phyloP scores from a whole-genome alignment of 2,888 invertebrate genomes.

The Coleophora flavipennella region DNA sequence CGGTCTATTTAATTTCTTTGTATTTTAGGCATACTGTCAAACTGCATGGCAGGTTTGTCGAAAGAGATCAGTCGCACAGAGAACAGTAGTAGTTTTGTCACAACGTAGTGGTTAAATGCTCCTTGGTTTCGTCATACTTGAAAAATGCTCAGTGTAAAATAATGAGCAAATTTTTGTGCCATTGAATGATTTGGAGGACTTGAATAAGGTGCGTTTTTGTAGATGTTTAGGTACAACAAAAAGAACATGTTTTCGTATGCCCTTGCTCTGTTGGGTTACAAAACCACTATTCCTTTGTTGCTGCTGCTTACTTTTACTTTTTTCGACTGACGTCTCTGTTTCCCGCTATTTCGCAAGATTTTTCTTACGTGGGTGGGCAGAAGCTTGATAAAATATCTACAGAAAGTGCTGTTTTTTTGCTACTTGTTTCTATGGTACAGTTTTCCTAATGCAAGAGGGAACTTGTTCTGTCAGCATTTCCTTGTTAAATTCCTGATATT shows the following conservation, averaged over 20 bases:
- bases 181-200: slow-evolving; percentile 32
- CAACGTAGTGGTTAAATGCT: too few species aligned
- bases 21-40: slow-evolving; percentile 37
- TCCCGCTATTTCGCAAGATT: slow-evolving; percentile 35
- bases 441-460: too few species aligned
- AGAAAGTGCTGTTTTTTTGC: slow-evolving; percentile 1
- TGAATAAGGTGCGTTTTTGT: slow-evolving; percentile 30
- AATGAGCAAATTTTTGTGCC: slow-evolving; percentile 42
- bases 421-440: slow-evolving; percentile 23
- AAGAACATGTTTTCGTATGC: slow-evolving; percentile 56
- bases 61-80: slow-evolving; percentile 52
- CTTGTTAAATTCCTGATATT: slow-evolving; percentile 32
- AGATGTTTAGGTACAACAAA: slow-evolving; percentile 22
- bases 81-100: too few species aligned
- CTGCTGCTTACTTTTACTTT: slow-evolving; percentile 63
- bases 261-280: slow-evolving; percentile 53
- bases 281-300: slow-evolving; percentile 66
- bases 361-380: slow-evolving; percentile 23
- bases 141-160: slow-evolving; percentile 43
- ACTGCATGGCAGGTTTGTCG: slow-evolving; percentile 30
- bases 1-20: slow-evolving; percentile 28
- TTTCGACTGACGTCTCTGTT: slow-evolving; percentile 26
- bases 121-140: slow-evolving; percentile 38
- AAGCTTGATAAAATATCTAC: slow-evolving; percentile 19
- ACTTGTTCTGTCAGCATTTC: slow-evolving; percentile 28